Evolutionary conservation across 2,113 vertebrate species (phyloP).

Genomic region (Guaruba guarouba): DNA sequence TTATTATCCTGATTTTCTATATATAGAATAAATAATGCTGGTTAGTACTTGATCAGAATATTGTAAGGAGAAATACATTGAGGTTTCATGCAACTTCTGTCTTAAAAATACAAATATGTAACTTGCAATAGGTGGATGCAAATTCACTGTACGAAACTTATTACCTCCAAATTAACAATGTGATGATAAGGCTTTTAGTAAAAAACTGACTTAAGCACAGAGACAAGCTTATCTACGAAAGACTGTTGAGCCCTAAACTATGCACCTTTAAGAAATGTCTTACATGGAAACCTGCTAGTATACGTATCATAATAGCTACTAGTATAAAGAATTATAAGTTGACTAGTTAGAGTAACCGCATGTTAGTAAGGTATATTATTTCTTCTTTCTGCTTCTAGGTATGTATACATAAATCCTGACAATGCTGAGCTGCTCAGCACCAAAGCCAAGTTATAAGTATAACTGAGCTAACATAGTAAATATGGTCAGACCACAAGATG

Average conservation of each 20-base stretch:
- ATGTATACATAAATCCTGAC: not conserved
- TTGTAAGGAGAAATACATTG: not conserved
- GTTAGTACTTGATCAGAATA: not conserved
- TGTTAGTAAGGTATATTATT: not conserved
- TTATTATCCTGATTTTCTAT: not conserved
- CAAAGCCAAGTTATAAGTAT: not conserved
- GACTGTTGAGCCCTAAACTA: not conserved
- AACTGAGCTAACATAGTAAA: not conserved
- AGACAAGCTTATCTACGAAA: not conserved
- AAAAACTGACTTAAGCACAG: not conserved
- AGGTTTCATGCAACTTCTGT: not conserved
- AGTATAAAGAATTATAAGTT: not conserved
- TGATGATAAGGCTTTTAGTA: not conserved
- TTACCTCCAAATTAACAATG: not conserved
- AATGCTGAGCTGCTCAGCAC: not conserved
- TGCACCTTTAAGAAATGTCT: not conserved
- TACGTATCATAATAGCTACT: not conserved
- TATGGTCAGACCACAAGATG: not conserved
- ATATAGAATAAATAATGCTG: not conserved
- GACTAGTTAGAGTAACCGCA: not conserved
- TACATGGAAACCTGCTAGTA: not conserved
- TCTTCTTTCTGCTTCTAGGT: not conserved
- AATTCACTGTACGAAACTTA: not conserved
- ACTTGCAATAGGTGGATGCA: not conserved
- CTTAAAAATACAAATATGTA: not conserved